phyloP scores from a whole-genome alignment of 2,113 vertebrate species.

The human (Homo sapiens) region GRCh38 chr3:184802001-184802500 shows the following conservation, averaged over 20 bases:
- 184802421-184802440: not conserved
- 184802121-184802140: not conserved
- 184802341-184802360: not conserved
- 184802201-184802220: not conserved
- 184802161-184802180: not conserved
- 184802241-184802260: not conserved
- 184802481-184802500: slow-evolving; percentile 37
- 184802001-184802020: slow-evolving; percentile 15
- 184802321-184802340: not conserved
- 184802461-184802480: not conserved
- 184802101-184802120: not conserved
- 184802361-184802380: not conserved
- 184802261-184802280: not conserved
- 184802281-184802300: not conserved
- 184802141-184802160: not conserved
- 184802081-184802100: not conserved
- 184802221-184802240: not conserved
- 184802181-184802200: not conserved
- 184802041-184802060: not conserved
- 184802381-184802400: not conserved
- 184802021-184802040: not conserved
- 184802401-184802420: not conserved
- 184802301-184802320: not conserved
- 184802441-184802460: not conserved
- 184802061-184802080: not conserved